Evolutionary conservation across 2,113 vertebrate genomes (phyloP).

Genomic region (Eurystomus gularis): DNA sequence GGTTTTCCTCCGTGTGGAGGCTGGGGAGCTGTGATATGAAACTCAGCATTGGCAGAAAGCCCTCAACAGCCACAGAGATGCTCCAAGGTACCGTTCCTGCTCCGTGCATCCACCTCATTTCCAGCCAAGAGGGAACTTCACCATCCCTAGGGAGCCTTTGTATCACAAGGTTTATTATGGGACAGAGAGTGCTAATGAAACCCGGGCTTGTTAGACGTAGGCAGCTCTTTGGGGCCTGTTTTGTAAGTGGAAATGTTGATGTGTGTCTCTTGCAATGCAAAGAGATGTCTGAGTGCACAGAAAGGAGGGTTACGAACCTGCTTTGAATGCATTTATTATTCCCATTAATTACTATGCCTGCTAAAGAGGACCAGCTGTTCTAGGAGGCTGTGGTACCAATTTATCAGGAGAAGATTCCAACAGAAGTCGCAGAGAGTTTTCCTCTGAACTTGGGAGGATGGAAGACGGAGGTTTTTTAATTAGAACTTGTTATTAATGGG

Average conservation of each 20-base stretch:
- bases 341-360: slow-evolving; percentile 76
- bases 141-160: neutral
- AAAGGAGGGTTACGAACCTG: slow-evolving; percentile 53
- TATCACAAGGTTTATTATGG: neutral
- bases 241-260: slow-evolving; percentile 48
- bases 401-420: slow-evolving; percentile 68
- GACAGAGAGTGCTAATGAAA: neutral
- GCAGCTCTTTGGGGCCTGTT: slow-evolving; percentile 40
- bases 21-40: neutral
- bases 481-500: slow-evolving; percentile 82
- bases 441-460: slow-evolving; percentile 71
- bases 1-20: neutral
- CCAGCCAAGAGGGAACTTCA: neutral
- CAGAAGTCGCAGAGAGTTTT: slow-evolving; percentile 64
- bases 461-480: slow-evolving; percentile 77
- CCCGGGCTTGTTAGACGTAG: neutral
- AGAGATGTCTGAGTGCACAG: slow-evolving; percentile 41
- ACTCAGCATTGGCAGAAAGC: neutral
- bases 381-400: slow-evolving; percentile 65
- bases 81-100: neutral
- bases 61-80: neutral
- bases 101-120: neutral
- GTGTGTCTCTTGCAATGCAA: slow-evolving; percentile 43
- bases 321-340: slow-evolving; percentile 71
- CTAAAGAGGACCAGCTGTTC: slow-evolving; percentile 72